These are phyloP conservation scores for Clistopyga incitator DNA, from an alignment of 2,888 invertebrate genomes.

Conservation along the genomic window DNA sequence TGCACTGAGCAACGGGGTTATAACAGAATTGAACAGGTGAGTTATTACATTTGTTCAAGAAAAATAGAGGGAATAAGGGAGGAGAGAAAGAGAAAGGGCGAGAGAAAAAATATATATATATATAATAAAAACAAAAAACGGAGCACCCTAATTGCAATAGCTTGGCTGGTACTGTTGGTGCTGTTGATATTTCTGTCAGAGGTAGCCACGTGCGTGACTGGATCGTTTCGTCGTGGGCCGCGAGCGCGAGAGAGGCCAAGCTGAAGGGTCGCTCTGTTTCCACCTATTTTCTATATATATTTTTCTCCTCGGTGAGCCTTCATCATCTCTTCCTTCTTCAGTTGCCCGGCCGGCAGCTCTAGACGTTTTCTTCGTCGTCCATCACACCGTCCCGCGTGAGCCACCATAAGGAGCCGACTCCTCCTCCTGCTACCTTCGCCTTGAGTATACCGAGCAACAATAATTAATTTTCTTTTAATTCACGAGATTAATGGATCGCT, in stretches of 20 bases:
- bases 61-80: constrained; percentile 51
- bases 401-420: constrained; percentile 48
- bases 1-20: constrained; percentile 48
- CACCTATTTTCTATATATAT: constrained; percentile 53
- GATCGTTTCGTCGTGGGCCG: constrained; percentile 59
- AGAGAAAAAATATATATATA: neutral
- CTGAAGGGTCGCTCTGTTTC: constrained; percentile 66
- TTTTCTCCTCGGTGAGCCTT: constrained; percentile 55
- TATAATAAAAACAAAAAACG: constrained; percentile 41
- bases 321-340: constrained; percentile 42
- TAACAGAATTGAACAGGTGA: constrained; percentile 64
- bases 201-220: constrained; percentile 61
- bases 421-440: constrained; percentile 65
- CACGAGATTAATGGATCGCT: constrained; percentile 79
- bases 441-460: constrained; percentile 73
- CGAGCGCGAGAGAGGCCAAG: constrained; percentile 63
- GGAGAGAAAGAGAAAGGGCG: constrained; percentile 9
- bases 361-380: constrained; percentile 60
- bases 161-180: constrained; percentile 57
- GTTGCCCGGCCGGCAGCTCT: constrained; percentile 41
- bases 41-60: constrained; percentile 64
- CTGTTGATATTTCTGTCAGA: constrained; percentile 51
- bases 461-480: constrained; percentile 83
- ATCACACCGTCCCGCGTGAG: constrained; percentile 53
- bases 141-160: constrained; percentile 64